These are phyloP conservation scores for Polypterus bichir DNA, from an alignment of 2,113 vertebrate genomes.

Conservation along the genomic window DNA sequence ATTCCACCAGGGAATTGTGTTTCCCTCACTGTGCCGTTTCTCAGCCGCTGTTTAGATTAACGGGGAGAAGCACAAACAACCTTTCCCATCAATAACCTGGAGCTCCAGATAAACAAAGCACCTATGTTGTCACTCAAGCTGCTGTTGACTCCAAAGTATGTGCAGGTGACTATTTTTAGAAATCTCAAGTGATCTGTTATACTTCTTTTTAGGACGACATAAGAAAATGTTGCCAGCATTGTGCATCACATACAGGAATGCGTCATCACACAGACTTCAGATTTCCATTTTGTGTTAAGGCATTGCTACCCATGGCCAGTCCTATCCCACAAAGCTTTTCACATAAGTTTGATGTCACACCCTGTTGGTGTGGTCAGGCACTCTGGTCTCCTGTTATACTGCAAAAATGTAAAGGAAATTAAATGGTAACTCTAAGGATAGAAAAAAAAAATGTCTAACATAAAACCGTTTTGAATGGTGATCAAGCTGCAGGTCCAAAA, in stretches of 20 bases:
- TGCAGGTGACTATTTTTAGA: constrained; percentile 7
- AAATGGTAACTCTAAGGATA: too few relatives aligned
- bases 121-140: neutral
- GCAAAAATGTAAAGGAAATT: too few relatives aligned
- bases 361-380: too few relatives aligned
- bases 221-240: constrained; percentile 10
- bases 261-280: too few relatives aligned
- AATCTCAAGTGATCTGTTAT: neutral
- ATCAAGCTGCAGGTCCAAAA: too few relatives aligned
- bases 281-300: too few relatives aligned
- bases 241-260: neutral
- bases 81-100: neutral
- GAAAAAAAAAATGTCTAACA: too few relatives aligned
- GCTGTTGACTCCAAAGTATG: neutral
- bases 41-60: neutral
- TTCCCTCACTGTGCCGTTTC: neutral
- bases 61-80: neutral
- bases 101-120: neutral
- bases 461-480: too few relatives aligned
- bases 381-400: too few relatives aligned
- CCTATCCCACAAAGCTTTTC: too few relatives aligned
- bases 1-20: neutral
- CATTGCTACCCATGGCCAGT: too few relatives aligned
- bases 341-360: too few relatives aligned
- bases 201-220: neutral